Conservation (phyloP, 2,113 vertebrate species). For the Centrocercus urophasianus region DNA sequence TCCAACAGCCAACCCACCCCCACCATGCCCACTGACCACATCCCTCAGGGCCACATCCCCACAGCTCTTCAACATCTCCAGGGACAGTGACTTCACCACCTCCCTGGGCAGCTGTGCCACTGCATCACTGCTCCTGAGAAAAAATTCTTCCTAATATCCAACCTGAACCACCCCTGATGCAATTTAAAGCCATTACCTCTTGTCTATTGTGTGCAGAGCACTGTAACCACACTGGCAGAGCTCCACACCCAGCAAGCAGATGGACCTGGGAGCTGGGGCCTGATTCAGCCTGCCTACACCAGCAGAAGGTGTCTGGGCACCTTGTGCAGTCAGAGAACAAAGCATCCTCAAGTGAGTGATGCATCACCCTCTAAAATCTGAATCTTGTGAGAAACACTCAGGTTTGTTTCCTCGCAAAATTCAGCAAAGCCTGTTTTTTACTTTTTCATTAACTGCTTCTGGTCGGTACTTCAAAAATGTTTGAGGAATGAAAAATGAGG, state of each 20-base stretch:
- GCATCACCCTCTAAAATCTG: background rate
- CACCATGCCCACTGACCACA: too few relatives aligned
- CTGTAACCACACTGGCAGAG: background rate
- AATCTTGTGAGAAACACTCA: background rate
- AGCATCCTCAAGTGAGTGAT: background rate
- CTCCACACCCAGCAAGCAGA: background rate
- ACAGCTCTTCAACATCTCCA: too few relatives aligned
- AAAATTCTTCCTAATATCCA: too few relatives aligned
- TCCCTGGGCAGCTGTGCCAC: too few relatives aligned
- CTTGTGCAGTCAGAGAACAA: background rate
- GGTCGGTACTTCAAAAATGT: background rate
- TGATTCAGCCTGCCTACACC: background rate
- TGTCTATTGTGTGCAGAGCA: background rate
- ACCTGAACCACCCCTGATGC: too few relatives aligned
- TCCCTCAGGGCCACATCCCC: too few relatives aligned
- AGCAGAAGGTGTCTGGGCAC: background rate
- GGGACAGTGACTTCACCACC: too few relatives aligned
- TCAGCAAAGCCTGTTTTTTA: background rate
- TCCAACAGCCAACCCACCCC: too few relatives aligned
- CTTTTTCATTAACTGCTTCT: background rate
- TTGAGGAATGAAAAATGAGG: background rate
- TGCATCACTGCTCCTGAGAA: too few relatives aligned
- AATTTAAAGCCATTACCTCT: too few relatives aligned
- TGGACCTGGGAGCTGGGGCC: background rate
- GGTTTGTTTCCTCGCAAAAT: constrained; percentile 1